Base-by-base conservation (phyloP, 2,888 invertebrate species). In the Plagodis dolabraria region DNA sequence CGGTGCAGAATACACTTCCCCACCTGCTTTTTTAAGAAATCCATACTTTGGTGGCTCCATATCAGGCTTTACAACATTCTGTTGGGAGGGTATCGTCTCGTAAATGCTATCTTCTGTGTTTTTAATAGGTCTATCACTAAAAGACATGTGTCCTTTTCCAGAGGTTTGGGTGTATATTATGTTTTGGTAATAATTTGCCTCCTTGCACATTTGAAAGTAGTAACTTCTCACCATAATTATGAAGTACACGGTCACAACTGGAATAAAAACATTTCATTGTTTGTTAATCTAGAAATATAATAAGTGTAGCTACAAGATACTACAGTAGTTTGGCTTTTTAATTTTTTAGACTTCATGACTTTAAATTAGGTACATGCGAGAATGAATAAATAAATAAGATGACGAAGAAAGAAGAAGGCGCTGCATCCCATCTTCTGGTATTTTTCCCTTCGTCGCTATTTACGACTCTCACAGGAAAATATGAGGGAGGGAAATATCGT, bases 181-280 rank as follows among this genome's bases (percentile, higher is more conserved):
- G 7, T 59, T 47, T 11, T 44, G 54, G 7, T 59, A 59, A 10
- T 8, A 59, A 10, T 59, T 54, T 5, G 42, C 33, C 34, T 59
- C 54, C 22, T 35, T 59, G 34, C 11, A 33, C 59, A 59, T 54
- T 38, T 54, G 22, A 8, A 46, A n/a, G 47, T 54, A 50, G 33
- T 59, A 59, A 9, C 50, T 54, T 47, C 59, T 49, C 2, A 59
- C 49, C 8, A 54, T 10, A 43, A 54, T 6, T 12, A 59, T 38
- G 50, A 54, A 54, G 49, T 45, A 59, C 1, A 59, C 22, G 33
- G 49, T 53, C 5, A 36, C 7, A 8, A 53, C 58, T 59, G 58
- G 5, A 9, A 49, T 7, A 47, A 7, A 38, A 8, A 38, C 38
- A 8, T 38, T 8, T 8, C 5, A 38, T 5, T 8, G 9, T 38